These are phyloP conservation scores for Corythornis leucogaster DNA, from an alignment of 2,797 vertebrate genomes.

Conservation along the genomic window DNA sequence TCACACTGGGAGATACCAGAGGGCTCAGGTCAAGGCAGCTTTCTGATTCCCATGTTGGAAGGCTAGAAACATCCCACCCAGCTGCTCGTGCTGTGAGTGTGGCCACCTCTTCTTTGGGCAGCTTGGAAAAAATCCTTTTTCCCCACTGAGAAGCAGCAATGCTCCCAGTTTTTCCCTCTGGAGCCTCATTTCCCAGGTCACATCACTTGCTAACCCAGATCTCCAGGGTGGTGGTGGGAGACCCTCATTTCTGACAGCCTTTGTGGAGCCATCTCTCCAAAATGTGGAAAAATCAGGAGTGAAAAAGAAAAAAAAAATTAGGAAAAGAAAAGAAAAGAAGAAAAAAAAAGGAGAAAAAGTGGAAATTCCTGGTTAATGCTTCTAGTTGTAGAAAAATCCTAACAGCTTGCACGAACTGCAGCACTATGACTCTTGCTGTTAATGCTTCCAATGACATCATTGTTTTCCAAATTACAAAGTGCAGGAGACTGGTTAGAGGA, in stretches of 20 bases:
- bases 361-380: slow-evolving; percentile 38
- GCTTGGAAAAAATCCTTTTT: not conserved
- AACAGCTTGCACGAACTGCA: slow-evolving; percentile 37
- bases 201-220: not conserved
- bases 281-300: not conserved
- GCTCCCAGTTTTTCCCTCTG: not conserved
- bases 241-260: not conserved
- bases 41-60: not conserved
- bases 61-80: not conserved
- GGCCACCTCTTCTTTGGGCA: not conserved
- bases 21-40: not conserved
- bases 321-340: not conserved
- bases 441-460: slow-evolving; percentile 59
- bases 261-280: not conserved
- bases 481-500: not conserved
- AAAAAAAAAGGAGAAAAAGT: not conserved
- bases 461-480: slow-evolving; percentile 57
- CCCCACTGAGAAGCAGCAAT: not conserved
- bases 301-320: not conserved
- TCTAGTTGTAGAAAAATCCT: not conserved
- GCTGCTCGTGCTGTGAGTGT: not conserved
- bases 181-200: not conserved
- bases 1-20: not conserved
- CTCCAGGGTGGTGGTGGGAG: not conserved
- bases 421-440: slow-evolving; percentile 28